Evolutionary conservation across 2,797 vertebrate species (phyloP), one percentile per base, ranked within the genome.

Genomic region (Neostethus bicornis): DNA sequence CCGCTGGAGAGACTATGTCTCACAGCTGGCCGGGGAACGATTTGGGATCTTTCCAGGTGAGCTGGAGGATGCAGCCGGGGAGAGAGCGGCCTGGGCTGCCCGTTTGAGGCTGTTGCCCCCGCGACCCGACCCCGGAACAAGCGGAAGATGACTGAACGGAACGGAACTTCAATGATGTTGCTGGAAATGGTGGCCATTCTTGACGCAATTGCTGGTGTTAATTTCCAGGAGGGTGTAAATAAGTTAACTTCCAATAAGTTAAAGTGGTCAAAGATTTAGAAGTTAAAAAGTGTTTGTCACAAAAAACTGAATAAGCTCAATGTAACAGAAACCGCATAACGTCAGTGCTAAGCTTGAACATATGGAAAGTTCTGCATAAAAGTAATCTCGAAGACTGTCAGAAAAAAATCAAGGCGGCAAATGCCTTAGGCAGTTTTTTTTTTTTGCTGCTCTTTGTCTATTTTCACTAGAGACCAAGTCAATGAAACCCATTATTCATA

Each of bases 401-500:
- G 77, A 47, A 1, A 0, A 59, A 48, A 0, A 0, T 50, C 20
- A 57, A 47, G 44, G 34, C 38, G 51, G 21, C 70, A 49, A 70
- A 83, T 66, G 60, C 81, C 42, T 44, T 70, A 78, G 71, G 89
- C 77, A 63, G 80, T 79, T 79, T 66, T 58, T 51, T 26, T 80
- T 79, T 79, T 66, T 58, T 51, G 26, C 47, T 72, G 48, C 73
- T 64, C 59, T 77, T 66, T 75, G 68, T 72, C 50, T 78, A 66
- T 61, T 79, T 80, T 63, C 77, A 77, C 83, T 41, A 39, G 85
- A 85, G 79, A 80, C 74, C 59, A 70, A 73, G 80, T 68, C 84
- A 78, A 89, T 90, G 84, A 87, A 88, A 89, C 53, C 80, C 84
- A 89, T 90, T 85, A 86, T 89, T 92, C 83, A 89, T 75, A 63